Conservation (phyloP, 1,140 invertebrate species). For the Drosophila tani region DNA sequence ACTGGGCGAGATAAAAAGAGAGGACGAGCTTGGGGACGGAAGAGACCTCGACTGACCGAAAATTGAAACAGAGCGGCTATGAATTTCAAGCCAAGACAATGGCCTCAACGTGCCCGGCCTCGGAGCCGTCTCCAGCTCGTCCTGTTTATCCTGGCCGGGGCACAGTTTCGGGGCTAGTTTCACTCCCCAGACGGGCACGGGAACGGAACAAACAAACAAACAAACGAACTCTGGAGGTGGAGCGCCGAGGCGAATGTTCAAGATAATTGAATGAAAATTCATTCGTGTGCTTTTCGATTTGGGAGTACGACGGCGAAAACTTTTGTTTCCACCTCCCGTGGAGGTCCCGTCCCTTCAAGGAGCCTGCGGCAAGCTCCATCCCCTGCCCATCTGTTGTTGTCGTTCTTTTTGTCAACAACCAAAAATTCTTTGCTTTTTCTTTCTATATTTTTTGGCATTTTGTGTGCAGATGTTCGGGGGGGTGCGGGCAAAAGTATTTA, state of each 20-base stretch:
- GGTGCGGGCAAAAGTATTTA: constrained; percentile 67
- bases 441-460: constrained; percentile 16
- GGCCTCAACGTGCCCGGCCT: constrained; percentile 53
- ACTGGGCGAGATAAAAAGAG: constrained; percentile 13
- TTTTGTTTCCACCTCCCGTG: constrained; percentile 23
- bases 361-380: constrained; percentile 6
- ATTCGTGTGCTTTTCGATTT: constrained; percentile 82
- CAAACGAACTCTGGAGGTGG: constrained; percentile 28
- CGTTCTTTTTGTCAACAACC: constrained; percentile 35
- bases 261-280: constrained; percentile 83
- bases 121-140: neutral
- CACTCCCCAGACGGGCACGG: constrained; percentile 66
- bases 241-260: constrained; percentile 62
- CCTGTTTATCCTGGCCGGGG: constrained; percentile 8
- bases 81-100: constrained; percentile 81
- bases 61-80: constrained; percentile 82
- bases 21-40: neutral
- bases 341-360: no score
- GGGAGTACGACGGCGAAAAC: constrained; percentile 32
- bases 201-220: constrained; percentile 59
- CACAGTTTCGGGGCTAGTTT: constrained; percentile 71
- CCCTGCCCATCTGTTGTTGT: constrained; percentile 39
- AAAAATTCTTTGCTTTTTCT: constrained; percentile 28
- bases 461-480: constrained; percentile 24
- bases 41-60: constrained; percentile 51